Base-by-base conservation (phyloP, 2,113 vertebrate species). In the Boulengeromyrus knoepffleri region DNA sequence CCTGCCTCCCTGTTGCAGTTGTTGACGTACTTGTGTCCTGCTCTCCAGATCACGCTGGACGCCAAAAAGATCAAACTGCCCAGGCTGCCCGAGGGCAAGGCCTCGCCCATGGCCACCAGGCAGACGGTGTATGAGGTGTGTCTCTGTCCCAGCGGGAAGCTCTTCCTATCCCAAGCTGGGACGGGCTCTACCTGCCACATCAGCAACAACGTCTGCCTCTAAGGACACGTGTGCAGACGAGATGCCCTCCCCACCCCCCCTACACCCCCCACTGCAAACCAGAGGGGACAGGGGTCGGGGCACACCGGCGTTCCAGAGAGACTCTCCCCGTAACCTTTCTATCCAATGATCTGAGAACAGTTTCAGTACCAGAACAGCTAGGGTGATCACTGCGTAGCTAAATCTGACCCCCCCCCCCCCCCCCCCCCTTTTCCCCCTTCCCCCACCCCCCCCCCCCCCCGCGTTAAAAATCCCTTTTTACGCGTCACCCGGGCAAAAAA, bases 41-140 rank as follows among this genome's bases (percentile, higher is more conserved):
- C 7, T 58, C 36, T 12, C 58, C 93, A 99, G 99, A 99, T 99
- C 94, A 97, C 94, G 88, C 95, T 99, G 96, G 97, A 99, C 88
- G 97, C 99, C 91, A 96, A 94, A 90, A 97, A 96, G 94, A 99
- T 99, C 94, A 97, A 95, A 91, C 96, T 99, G 93, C 97, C 97
- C 94, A 96, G 97, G 89, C 96, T 99, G 94, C 98, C 98, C 19
- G 97, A 97, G 88, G 99, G 98, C 91, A 98, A 97, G 93, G 97
- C 97, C 92, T 97, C 98, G 0, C 95, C 97, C 91, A 93, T 97
- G 0, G 97, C 97, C 91, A 96, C 96, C 91, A 96, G 97, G 95
- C 98, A 99, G 96, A 98, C 96, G 91, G 97, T 99, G 91, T 99
- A 97, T 92, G 99, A 99, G 97, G 96, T 99, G 92, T 99, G 98